phyloP scores from a whole-genome alignment of 2,888 invertebrate genomes.

The Chymomyza fuscimana region DNA sequence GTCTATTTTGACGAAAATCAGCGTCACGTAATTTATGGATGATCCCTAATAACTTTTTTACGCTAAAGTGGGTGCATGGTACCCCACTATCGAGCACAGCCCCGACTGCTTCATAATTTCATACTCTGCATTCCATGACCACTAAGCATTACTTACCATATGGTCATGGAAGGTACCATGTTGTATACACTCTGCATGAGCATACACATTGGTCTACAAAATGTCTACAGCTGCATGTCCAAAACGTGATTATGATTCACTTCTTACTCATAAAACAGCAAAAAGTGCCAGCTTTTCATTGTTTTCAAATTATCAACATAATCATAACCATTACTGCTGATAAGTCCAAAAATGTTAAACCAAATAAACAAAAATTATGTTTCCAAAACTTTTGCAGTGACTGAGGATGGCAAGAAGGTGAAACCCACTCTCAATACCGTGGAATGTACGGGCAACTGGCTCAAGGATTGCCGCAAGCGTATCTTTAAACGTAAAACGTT shows the following conservation, averaged over 20 bases:
- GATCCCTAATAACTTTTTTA: too few species aligned
- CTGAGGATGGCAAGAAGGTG: constrained; percentile 80
- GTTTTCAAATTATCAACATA: neutral
- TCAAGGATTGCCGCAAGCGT: constrained; percentile 79
- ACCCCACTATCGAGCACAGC: too few species aligned
- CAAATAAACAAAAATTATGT: neutral
- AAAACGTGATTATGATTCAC: constrained; percentile 49
- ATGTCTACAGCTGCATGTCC: constrained; percentile 8
- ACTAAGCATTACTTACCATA: too few species aligned
- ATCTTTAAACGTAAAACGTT: constrained; percentile 86
- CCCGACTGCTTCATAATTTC: too few species aligned
- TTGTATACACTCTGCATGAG: constrained; percentile 1
- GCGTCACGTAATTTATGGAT: too few species aligned
- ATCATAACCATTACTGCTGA: neutral
- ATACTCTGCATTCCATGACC: too few species aligned
- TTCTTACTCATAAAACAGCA: neutral
- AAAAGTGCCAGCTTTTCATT: neutral
- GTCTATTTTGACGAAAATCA: too few species aligned
- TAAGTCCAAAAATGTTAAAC: neutral
- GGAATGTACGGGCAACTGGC: constrained; percentile 78
- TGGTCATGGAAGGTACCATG: neutral
- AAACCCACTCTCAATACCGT: constrained; percentile 65
- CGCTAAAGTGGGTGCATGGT: too few species aligned
- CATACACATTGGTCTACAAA: neutral
- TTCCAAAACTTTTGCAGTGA: constrained; percentile 78